A percentile compares a stretch with the other conserved stretches of the same genome.
phyloP scores from a whole-genome alignment of 35 echinoderm and acorn worm genomes.

The Heliocidaris erythrogramma region DNA sequence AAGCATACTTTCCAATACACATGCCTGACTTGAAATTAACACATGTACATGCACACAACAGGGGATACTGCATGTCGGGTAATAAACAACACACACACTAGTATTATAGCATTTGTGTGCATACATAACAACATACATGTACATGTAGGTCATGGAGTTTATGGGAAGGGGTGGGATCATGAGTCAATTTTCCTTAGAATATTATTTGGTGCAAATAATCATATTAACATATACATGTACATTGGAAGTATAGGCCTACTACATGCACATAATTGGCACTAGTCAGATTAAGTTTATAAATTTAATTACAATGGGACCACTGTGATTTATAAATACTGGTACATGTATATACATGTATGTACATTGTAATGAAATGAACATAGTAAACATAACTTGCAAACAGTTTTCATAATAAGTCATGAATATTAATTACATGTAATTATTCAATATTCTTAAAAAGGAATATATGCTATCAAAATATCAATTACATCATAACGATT shows the following conservation, averaged over 20 bases:
- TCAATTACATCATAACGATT: too few species aligned
- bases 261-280: too few species aligned
- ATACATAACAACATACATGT: not conserved
- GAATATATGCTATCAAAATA: too few species aligned
- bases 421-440: not conserved
- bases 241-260: too few species aligned
- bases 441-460: too few species aligned
- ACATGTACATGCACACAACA: not conserved
- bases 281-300: too few species aligned
- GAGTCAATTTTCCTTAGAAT: not conserved
- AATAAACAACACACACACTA: not conserved
- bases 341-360: not conserved
- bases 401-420: not conserved
- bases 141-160: too few species aligned
- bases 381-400: not conserved
- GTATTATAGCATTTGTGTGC: not conserved
- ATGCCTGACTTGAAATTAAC: not conserved
- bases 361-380: not conserved
- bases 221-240: not conserved
- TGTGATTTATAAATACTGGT: too few species aligned
- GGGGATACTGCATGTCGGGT: not conserved
- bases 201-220: not conserved
- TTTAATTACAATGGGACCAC: too few species aligned
- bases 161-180: not conserved
- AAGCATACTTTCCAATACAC: not conserved